These are phyloP conservation scores for Aporophyla lueneburgensis DNA, from an alignment of 2,888 invertebrate species.

Conservation along the genomic window DNA sequence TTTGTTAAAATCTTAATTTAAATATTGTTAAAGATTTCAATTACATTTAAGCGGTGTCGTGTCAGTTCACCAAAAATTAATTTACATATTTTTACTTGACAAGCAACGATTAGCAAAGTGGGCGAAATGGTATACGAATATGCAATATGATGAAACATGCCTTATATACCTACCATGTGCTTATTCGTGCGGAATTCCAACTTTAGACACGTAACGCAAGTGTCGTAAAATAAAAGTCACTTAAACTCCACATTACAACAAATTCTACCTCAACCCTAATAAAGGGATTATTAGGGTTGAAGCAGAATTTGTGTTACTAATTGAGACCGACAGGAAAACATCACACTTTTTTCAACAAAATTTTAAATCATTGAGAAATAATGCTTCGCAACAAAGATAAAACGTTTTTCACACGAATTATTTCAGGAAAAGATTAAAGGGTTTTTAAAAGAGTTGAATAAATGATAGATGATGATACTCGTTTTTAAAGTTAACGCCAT, in stretches of 20 bases:
- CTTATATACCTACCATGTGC: too few species aligned
- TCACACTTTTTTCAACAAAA: conserved; percentile 1
- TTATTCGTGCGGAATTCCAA: neutral
- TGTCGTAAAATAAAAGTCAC: conserved; percentile 16
- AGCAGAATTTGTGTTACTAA: conserved; percentile 15
- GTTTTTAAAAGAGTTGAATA: conserved; percentile 8
- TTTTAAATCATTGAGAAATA: conserved; percentile 21
- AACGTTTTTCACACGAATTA: conserved; percentile 35
- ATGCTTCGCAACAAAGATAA: conserved; percentile 31
- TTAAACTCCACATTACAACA: conserved; percentile 4
- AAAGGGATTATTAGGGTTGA: too few species aligned
- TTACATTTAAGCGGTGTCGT: too few species aligned
- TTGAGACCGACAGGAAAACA: too few species aligned
- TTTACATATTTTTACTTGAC: too few species aligned
- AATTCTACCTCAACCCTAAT: conserved; percentile 8
- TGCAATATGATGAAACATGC: too few species aligned
- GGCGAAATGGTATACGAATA: too few species aligned
- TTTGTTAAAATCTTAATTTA: too few species aligned
- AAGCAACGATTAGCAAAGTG: too few species aligned
- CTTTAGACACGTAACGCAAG: neutral
- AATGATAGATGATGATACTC: conserved; percentile 2
- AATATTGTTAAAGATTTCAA: too few species aligned
- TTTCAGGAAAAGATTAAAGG: conserved; percentile 31
- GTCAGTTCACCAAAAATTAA: too few species aligned
- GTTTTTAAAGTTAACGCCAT: neutral